Conservation (phyloP, 2,113 vertebrate species). For the Trinectes maculatus region DNA sequence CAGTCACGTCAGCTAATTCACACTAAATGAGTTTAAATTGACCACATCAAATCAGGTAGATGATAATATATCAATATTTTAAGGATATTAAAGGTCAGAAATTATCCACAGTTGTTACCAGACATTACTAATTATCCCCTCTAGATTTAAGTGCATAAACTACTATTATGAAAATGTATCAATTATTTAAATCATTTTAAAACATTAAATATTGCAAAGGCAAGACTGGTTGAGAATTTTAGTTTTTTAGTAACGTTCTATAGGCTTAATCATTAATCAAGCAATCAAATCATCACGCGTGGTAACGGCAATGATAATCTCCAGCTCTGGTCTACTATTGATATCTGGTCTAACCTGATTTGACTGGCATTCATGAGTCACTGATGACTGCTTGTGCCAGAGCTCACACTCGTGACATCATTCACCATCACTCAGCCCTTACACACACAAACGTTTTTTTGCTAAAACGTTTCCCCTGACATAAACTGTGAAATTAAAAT, state of each 20-base stretch:
- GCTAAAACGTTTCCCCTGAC: conserved; percentile 6
- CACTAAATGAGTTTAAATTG: not conserved
- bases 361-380: conserved; percentile 48
- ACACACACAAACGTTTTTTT: not conserved
- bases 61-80: not conserved
- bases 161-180: too few relatives aligned
- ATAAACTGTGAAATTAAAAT: not conserved
- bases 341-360: conserved; percentile 29
- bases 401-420: conserved; percentile 14
- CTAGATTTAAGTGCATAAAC: too few relatives aligned
- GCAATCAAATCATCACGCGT: too few relatives aligned
- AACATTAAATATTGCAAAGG: too few relatives aligned
- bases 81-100: too few relatives aligned
- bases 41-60: not conserved
- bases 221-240: too few relatives aligned
- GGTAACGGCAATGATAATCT: too few relatives aligned
- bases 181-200: too few relatives aligned
- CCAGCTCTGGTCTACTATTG: conserved; percentile 11
- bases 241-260: too few relatives aligned
- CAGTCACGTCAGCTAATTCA: not conserved
- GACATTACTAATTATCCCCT: too few relatives aligned
- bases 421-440: not conserved
- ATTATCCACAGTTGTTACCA: too few relatives aligned
- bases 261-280: too few relatives aligned
- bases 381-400: conserved; percentile 2